A percentile compares a stretch with the other conserved stretches of the same genome.
Evolutionary conservation across 2,888 invertebrate species (phyloP).

Genomic region (Dromius quadrimaculatus): DNA sequence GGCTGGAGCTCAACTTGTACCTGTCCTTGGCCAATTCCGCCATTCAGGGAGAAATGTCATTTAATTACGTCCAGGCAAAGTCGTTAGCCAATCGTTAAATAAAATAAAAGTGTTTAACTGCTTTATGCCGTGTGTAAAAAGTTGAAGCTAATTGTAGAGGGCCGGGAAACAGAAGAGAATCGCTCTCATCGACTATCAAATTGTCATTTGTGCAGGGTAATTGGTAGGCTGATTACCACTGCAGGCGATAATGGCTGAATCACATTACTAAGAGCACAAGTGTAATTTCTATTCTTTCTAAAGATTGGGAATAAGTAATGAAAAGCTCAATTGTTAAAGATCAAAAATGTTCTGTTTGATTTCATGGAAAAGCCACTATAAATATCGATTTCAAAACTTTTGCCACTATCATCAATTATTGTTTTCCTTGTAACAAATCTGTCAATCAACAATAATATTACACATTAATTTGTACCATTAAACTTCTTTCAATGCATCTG

Average conservation of each 20-base stretch:
- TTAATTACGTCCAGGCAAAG: slow-evolving; percentile 34
- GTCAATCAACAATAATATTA: no score
- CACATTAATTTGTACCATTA: no score
- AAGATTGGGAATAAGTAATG: no score
- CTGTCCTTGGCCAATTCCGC: slow-evolving; percentile 19
- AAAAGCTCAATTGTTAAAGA: no score
- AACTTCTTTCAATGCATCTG: no score
- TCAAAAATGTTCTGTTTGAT: no score
- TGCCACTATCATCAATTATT: no score
- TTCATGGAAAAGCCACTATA: no score
- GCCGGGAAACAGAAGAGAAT: slow-evolving; percentile 23
- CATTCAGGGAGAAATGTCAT: slow-evolving; percentile 45
- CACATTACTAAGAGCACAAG: slow-evolving; percentile 23
- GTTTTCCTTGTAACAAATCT: no score
- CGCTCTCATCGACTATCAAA: slow-evolving; percentile 34
- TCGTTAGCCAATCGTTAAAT: slow-evolving; percentile 48
- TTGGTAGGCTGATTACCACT: slow-evolving; percentile 25
- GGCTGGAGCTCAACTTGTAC: not conserved
- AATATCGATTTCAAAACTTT: no score
- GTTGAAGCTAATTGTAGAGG: slow-evolving; percentile 31
- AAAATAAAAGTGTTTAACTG: slow-evolving; percentile 49
- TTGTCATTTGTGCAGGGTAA: slow-evolving; percentile 18
- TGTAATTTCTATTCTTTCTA: no score
- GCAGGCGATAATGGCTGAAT: slow-evolving; percentile 41
- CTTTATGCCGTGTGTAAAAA: slow-evolving; percentile 43